Evolutionary conservation across 64 coral and sea anemone genomes (phyloP).

Genomic region (Acropora tenuis): DNA sequence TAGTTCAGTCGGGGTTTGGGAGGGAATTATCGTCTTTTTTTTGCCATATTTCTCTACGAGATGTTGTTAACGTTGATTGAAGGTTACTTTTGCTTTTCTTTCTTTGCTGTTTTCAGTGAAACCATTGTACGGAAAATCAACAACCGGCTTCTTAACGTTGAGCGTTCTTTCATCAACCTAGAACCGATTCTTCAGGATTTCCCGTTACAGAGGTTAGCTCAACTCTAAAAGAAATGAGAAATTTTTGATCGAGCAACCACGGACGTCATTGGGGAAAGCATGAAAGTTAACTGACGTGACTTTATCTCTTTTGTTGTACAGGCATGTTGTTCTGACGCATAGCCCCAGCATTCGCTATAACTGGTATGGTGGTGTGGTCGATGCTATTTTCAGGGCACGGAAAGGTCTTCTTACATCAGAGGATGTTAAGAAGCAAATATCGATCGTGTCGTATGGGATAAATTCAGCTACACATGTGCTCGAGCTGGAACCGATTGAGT

Average conservation of each 20-base stretch:
- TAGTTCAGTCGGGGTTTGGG: no score
- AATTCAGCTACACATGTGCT: constrained; percentile 69
- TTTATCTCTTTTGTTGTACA: neutral
- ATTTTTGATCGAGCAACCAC: no score
- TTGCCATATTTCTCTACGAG: neutral
- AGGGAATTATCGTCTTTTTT: no score
- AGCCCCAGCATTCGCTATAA: constrained; percentile 54
- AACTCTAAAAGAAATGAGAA: neutral
- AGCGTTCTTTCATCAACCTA: constrained; percentile 78
- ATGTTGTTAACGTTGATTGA: no score
- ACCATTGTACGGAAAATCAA: constrained; percentile 71
- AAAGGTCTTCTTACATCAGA: constrained; percentile 51
- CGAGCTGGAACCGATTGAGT: constrained; percentile 51
- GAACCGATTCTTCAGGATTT: constrained; percentile 68
- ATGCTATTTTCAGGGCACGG: constrained; percentile 80
- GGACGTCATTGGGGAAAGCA: no score
- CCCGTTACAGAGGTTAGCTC: constrained; percentile 74
- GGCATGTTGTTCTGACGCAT: constrained; percentile 90
- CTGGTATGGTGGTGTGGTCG: constrained; percentile 78
- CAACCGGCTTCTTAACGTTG: constrained; percentile 69
- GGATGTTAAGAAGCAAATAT: constrained; percentile 83
- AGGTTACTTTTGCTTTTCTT: no score
- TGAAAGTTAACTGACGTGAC: no score
- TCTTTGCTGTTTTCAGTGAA: constrained; percentile 39
- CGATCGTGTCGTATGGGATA: constrained; percentile 76